Evolutionary conservation across 2,113 vertebrate species (phyloP).

Genomic region (Ophiodon elongatus): DNA sequence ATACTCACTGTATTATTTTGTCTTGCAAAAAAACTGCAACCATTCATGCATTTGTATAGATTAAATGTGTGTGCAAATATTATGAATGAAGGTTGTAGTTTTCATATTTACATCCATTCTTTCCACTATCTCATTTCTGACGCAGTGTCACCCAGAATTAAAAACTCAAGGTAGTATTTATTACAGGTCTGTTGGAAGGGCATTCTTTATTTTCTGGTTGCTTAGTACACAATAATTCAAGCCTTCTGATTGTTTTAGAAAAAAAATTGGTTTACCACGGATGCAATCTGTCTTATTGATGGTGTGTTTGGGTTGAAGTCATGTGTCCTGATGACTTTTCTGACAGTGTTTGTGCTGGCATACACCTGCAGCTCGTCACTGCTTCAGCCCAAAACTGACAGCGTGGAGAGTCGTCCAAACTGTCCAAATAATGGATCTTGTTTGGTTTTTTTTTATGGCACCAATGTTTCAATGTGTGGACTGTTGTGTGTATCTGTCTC

Average conservation of each 20-base stretch:
- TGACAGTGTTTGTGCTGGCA: constrained; percentile 39
- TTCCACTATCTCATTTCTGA: not conserved
- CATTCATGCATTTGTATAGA: not conserved
- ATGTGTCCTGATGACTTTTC: not conserved
- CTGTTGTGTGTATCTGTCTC: constrained; percentile 5
- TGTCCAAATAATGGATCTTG: not conserved
- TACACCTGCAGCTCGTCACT: constrained; percentile 48
- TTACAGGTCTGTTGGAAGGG: not conserved
- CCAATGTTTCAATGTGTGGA: not conserved
- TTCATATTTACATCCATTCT: not conserved
- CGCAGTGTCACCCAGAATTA: not conserved
- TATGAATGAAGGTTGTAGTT: too few species aligned
- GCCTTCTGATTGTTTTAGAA: not conserved
- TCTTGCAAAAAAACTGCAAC: not conserved
- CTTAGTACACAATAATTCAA: not conserved
- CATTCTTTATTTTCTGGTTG: not conserved
- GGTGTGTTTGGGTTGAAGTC: constrained; percentile 30
- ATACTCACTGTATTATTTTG: not conserved
- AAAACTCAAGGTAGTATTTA: not conserved
- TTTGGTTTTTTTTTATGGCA: constrained; percentile 29
- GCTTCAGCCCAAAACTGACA: constrained; percentile 12
- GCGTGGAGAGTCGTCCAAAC: constrained; percentile 3
- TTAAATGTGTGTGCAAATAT: not conserved
- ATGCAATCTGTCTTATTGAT: not conserved
- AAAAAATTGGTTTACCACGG: not conserved